phyloP scores from a whole-genome alignment of 2,797 vertebrate genomes.

The Acipenser ruthenus region DNA sequence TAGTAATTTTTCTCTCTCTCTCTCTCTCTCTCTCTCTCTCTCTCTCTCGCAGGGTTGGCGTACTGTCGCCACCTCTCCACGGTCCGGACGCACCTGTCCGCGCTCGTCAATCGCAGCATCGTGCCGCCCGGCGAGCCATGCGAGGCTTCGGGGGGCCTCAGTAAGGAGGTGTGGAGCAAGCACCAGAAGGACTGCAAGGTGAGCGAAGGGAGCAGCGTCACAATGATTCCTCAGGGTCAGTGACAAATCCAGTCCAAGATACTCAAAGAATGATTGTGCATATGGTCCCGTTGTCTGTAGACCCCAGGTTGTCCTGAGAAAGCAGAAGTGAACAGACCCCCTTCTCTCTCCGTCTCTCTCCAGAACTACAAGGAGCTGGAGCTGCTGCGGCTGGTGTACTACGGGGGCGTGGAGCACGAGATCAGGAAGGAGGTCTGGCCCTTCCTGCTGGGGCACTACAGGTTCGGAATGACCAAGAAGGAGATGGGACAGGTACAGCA shows the following conservation, averaged over 20 bases:
- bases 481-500: constrained; percentile 77
- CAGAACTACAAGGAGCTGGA: constrained; percentile 95
- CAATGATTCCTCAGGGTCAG: too few species aligned
- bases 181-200: constrained; percentile 97
- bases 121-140: constrained; percentile 73
- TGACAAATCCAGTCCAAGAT: too few species aligned
- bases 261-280: neutral
- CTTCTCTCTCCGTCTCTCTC: constrained; percentile 19
- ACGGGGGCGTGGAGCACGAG: constrained; percentile 85
- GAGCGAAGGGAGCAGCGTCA: constrained; percentile 15
- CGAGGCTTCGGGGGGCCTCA: constrained; percentile 77
- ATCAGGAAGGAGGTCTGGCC: constrained; percentile 96
- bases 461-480: constrained; percentile 90
- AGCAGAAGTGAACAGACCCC: constrained; percentile 47
- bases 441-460: constrained; percentile 92
- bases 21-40: too few species aligned
- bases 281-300: neutral
- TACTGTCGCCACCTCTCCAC: constrained; percentile 92
- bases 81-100: constrained; percentile 88
- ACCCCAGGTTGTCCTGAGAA: neutral
- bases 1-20: too few species aligned
- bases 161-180: constrained; percentile 93
- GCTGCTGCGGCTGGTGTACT: constrained; percentile 83
- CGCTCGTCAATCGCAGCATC: constrained; percentile 85
- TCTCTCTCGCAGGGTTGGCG: constrained; percentile 73